Evolutionary conservation across 1,140 invertebrate species (phyloP), one percentile per base, ranked within the genome.

Genomic region (Pogonognathellus flavescens): DNA sequence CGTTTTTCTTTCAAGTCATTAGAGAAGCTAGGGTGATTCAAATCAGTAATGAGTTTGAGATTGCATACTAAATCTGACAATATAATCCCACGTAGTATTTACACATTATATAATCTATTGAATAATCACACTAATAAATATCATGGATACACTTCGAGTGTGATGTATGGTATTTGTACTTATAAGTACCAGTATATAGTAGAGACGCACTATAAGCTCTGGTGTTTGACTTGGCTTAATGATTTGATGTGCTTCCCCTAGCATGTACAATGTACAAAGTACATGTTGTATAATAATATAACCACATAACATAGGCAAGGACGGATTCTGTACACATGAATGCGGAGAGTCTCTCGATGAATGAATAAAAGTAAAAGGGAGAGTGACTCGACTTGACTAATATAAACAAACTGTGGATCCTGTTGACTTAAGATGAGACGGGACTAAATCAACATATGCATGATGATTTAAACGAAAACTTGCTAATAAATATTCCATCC

Each of bases 401-500:
- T 76, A 50, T 76, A 76, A 76, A 76, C 70, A 76, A 76, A 76
- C 70, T 76, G 41, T 76, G 70, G 70, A 76, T 76, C 25, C 70
- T 76, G 70, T 76, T 76, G 70, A 76, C 70, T 76, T 76, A n/a
- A 76, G 70, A 49, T 76, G 70, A 76, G 70, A 13, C 25, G 62
- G 25, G 62, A 66, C 70, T 76, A 25, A 76, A 76, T 76, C 70
- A 76, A 76, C 70, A 76, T 76, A 76, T 76, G 70, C 25, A 76
- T 50, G 70, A 76, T 50, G 70, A 76, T 76, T 76, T 76, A 76
- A 76, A 76, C 41, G 70, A 76, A 76, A 76, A 76, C 70, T 76
- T 76, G 70, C 31, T 76, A 76, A 76, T 76, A 76, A 76, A 76
- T 76, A 76, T 76, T 76, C 70, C 70, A 76, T 31, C n/a, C 41